phyloP scores from a whole-genome alignment of 2,888 invertebrate genomes.

The Agonopterix alstromeriana region DNA sequence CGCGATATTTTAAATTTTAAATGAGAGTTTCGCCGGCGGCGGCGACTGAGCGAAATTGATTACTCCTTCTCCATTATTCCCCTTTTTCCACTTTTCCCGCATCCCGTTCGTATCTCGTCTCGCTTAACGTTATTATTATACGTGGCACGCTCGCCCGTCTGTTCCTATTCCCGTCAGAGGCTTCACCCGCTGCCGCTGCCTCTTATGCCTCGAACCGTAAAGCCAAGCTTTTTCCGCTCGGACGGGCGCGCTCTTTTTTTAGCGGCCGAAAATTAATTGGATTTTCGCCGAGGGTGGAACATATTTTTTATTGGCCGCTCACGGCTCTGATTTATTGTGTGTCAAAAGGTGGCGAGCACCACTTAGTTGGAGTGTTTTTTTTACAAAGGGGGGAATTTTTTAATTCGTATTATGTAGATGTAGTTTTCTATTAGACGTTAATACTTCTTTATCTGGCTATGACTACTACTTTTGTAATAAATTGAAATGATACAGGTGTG shows the following conservation, averaged over 20 bases:
- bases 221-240: conserved; percentile 62
- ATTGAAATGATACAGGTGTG: background rate
- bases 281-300: conserved; percentile 75
- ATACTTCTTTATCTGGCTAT: background rate
- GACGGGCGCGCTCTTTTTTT: conserved; percentile 67
- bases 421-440: conserved; percentile 4
- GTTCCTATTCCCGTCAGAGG: conserved; percentile 14
- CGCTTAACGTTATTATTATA: conserved; percentile 70
- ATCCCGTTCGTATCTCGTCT: conserved; percentile 50
- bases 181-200: conserved; percentile 19
- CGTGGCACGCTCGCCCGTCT: conserved; percentile 17
- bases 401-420: conserved; percentile 25
- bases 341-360: conserved; percentile 75
- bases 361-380: conserved; percentile 67
- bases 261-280: conserved; percentile 75
- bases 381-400: conserved; percentile 45
- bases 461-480: background rate
- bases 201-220: conserved; percentile 25
- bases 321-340: conserved; percentile 73
- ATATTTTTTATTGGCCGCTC: conserved; percentile 76
- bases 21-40: conserved; percentile 67
- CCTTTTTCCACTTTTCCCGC: conserved; percentile 67
- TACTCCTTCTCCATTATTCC: conserved; percentile 75
- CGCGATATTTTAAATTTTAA: conserved; percentile 73
- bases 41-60: conserved; percentile 74